Conservation (phyloP, 2,113 vertebrate species). For the Cochlearius cochlearius region DNA sequence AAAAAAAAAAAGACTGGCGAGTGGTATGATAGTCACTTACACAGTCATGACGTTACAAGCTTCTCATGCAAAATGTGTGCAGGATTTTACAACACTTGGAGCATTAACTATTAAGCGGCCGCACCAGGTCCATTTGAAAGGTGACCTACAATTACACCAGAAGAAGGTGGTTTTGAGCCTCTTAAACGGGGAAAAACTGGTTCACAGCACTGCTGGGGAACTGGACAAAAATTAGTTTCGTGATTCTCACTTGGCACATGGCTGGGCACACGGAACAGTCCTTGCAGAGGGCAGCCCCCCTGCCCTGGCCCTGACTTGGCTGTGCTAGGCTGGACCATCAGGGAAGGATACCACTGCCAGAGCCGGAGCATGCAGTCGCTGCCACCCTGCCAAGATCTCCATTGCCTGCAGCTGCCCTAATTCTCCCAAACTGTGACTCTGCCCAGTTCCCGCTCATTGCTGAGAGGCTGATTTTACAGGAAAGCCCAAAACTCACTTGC, state of each 20-base stretch:
- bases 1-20: neutral
- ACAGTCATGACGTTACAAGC: slow-evolving; percentile 7
- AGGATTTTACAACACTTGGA: neutral
- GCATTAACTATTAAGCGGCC: neutral
- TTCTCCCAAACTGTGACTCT: neutral
- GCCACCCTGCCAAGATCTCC: neutral
- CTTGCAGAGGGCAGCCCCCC: neutral
- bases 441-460: neutral
- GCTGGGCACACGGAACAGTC: neutral
- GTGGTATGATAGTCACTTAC: neutral
- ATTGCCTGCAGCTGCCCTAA: neutral
- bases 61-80: neutral
- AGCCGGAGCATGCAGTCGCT: neutral
- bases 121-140: neutral
- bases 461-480: neutral
- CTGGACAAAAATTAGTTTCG: neutral
- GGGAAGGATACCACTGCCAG: neutral
- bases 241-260: neutral
- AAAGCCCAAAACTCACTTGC: neutral
- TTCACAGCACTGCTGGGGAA: neutral
- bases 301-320: neutral
- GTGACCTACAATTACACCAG: neutral
- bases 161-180: neutral
- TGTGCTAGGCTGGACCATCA: neutral
- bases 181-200: neutral